Percentiles rank a stretch among this genome's conserved stretches.
These are phyloP conservation scores for Neogobius melanostomus DNA, from an alignment of 2,113 vertebrate species.

Conservation along the genomic window DNA sequence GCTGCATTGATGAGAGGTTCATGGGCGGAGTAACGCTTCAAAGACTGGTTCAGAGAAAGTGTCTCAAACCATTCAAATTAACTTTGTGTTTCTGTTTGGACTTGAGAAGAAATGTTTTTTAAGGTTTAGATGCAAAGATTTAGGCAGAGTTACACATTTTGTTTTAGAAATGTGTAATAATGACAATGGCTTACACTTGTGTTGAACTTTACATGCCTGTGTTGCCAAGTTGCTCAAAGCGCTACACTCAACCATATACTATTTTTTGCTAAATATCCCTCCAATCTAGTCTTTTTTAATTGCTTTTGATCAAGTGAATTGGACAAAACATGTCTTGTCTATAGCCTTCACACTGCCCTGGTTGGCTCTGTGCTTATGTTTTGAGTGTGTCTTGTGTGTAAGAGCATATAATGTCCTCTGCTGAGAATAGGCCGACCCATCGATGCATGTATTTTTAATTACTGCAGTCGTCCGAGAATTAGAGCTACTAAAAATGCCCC, in stretches of 20 bases:
- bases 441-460: conserved; percentile 79
- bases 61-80: conserved; percentile 4
- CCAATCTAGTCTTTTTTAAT: not conserved
- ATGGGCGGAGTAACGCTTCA: conserved; percentile 34
- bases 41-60: conserved; percentile 10
- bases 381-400: conserved; percentile 34
- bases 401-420: conserved; percentile 49
- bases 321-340: conserved; percentile 20
- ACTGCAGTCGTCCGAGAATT: conserved; percentile 48
- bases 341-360: not conserved
- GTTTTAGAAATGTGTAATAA: not conserved
- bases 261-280: not conserved
- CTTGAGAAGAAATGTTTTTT: not conserved
- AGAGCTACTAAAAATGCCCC: conserved; percentile 36
- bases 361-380: conserved; percentile 26
- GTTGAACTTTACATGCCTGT: too few relatives aligned
- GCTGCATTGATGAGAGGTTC: conserved; percentile 50
- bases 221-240: too few relatives aligned
- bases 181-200: not conserved
- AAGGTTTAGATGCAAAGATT: not conserved
- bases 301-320: conserved; percentile 15
- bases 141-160: not conserved
- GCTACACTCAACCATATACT: too few relatives aligned
- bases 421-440: conserved; percentile 42
- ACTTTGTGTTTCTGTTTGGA: conserved; percentile 4